Percentiles rank a stretch among this genome's conserved stretches.
Evolutionary conservation across 1,140 invertebrate genomes (phyloP).

Genomic region (Neotoxoptera formosana): DNA sequence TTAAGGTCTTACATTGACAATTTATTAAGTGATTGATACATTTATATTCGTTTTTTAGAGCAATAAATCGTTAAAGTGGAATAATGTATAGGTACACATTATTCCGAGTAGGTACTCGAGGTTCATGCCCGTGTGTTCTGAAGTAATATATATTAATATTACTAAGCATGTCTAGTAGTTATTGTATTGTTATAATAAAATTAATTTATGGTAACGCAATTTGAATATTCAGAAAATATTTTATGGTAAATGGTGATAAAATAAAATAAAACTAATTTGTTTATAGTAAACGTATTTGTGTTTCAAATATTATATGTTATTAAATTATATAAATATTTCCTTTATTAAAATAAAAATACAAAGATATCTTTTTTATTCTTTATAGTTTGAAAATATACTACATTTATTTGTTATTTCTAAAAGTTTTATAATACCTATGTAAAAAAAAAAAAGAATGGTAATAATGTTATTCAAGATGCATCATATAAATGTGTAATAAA

Average conservation of each 20-base stretch:
- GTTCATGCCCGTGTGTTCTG: neutral
- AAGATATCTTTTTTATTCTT: neutral
- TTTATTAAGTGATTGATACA: slow-evolving; percentile 1
- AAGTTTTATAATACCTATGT: too few species aligned
- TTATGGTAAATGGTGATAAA: slow-evolving; percentile 21
- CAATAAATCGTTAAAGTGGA: slow-evolving; percentile 20
- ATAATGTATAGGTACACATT: neutral
- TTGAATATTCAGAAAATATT: slow-evolving; percentile 32
- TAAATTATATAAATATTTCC: neutral
- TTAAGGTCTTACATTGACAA: neutral
- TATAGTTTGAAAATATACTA: neutral
- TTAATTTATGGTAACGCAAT: slow-evolving; percentile 16
- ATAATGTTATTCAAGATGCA: too few species aligned
- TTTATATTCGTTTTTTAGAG: neutral
- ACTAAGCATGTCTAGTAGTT: slow-evolving; percentile 1
- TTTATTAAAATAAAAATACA: neutral
- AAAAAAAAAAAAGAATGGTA: too few species aligned
- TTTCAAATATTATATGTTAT: neutral
- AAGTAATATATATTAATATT: slow-evolving; percentile 29
- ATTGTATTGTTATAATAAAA: slow-evolving; percentile 31
- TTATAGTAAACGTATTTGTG: neutral
- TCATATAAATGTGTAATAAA: too few species aligned
- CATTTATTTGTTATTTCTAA: too few species aligned
- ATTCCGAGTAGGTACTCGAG: neutral
- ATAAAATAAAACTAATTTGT: neutral